Base-by-base conservation (phyloP, 2,797 vertebrate species). In the Pagetopsis macropterus region DNA sequence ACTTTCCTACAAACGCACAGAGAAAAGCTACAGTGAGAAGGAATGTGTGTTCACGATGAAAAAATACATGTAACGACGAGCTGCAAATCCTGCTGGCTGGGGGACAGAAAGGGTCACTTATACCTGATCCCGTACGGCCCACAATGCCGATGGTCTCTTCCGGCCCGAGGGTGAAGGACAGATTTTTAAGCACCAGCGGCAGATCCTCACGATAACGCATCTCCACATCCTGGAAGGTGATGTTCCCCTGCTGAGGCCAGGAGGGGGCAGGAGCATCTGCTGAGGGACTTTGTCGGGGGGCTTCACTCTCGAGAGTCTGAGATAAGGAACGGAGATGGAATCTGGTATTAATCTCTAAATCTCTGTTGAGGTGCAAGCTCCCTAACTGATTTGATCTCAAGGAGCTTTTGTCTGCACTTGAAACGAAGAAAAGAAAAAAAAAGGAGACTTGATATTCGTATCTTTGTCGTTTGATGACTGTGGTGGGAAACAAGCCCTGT, bases 41-140 rank as follows among this genome's bases (percentile, higher is more conserved):
- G 70, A 56, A 54, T 33, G 62, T 41, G 16, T 16, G 48, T 23
- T 57, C 31, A 46, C 3, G 61, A 21, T 49, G 27, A 27, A 5
- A 58, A 69, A 10, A 16, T 4, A 50, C 27, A 27, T 52, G 52
- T 17, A 60, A 55, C 80, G 43, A 23, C 3, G 23, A 40, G 55
- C 17, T 74, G 73, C 61, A 68, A 59, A 11, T 11, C 60, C 67
- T 59, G 41, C 49, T 2, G 37, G 17, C 76, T 9, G 37, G 23
- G 13, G 13, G 56, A 12, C 21, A 48, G 31, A 70, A 49, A 45
- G 49, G 40, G 52, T 76, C 78, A 69, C 48, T 48, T 33, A 0
- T 81, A 96, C 95, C 95, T 76, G 96, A 96, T 67, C 95, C 96
- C 0, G 94, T 96, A 73, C 96, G 95, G 57, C 96, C 96, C 55